Evolutionary conservation across 64 coral and sea anemone genomes (phyloP).

Genomic region (Stichodactyla mertensii): DNA sequence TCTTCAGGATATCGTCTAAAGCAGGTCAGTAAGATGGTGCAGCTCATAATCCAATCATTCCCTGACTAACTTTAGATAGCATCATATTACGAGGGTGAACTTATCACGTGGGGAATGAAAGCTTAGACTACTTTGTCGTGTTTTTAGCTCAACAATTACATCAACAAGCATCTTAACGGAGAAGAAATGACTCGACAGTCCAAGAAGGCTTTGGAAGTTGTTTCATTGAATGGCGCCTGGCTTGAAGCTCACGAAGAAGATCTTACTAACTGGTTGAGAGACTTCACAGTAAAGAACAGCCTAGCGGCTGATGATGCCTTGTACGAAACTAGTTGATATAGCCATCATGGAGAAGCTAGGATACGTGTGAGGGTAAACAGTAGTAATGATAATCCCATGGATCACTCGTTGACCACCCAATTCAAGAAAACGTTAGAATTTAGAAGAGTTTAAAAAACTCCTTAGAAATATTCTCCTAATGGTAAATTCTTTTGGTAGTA

Average conservation of each 20-base stretch:
- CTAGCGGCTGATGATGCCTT: background rate
- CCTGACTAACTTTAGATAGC: too few relatives aligned
- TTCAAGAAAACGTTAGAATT: too few relatives aligned
- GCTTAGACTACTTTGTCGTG: too few relatives aligned
- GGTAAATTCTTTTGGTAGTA: background rate
- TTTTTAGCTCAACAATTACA: background rate
- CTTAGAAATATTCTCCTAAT: background rate
- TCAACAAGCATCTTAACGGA: background rate
- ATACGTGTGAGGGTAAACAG: background rate
- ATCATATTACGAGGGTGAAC: too few relatives aligned
- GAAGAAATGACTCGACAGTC: background rate
- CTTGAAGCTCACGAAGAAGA: background rate
- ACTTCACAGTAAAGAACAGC: background rate
- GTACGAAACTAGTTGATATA: background rate
- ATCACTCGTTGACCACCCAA: too few relatives aligned
- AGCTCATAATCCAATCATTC: too few relatives aligned
- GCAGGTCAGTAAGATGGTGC: background rate
- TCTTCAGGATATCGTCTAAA: background rate
- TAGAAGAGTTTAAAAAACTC: too few relatives aligned
- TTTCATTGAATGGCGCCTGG: background rate
- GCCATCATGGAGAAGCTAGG: background rate
- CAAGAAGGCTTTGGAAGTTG: conserved; percentile 1
- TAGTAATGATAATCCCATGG: background rate
- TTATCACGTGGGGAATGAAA: too few relatives aligned
- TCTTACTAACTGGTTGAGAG: background rate